Evolutionary conservation across 1,140 invertebrate genomes (phyloP), one percentile per base, ranked within the genome.

Genomic region (Cataglyphis hispanica): DNA sequence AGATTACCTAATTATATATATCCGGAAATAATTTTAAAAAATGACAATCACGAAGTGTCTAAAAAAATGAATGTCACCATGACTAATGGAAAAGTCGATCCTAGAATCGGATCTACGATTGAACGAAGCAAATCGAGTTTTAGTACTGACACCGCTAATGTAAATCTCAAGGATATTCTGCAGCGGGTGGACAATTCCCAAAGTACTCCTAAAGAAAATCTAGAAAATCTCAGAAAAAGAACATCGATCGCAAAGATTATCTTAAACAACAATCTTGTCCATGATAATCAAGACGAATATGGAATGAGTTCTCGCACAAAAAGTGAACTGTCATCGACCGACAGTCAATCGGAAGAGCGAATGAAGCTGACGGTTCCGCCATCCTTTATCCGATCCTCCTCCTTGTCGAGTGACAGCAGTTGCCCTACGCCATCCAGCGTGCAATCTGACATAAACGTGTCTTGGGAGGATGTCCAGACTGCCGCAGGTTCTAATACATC

Each of bases 231-330:
- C 2, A 61, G 94, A 1, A 95, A 95, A 50, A 88, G 94, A 6
- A 94, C 93, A 0, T 92, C 91, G 1, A 94, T 95, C 6, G 90
- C 94, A 0, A 95, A 95, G 53, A 93, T 92, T 31, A 93, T 95
- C 10, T 61, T 95, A 0, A 94, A 94, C 63, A 94, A 95, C 77
- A 94, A 91, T 86, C 56, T 92, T 11, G 60, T 75, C 8, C 58
- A 93, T 43, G 94, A 94, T 53, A 92, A 89, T 85, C 75, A 91
- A 25, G 86, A 87, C 11, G 89, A 87, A 3, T 93, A 89, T 64
- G 77, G 72, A 34, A 67, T 46, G 43, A 70, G 11, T 50, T 56
- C 25, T 63, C 77, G 86, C 4, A 85, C 88, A 0, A 90, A 88
- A 31, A 91, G 85, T 66, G 91, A 92, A 27, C 72, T 88, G 11